phyloP scores from a whole-genome alignment of 2,797 vertebrate genomes.

The Leuciscus waleckii region DNA sequence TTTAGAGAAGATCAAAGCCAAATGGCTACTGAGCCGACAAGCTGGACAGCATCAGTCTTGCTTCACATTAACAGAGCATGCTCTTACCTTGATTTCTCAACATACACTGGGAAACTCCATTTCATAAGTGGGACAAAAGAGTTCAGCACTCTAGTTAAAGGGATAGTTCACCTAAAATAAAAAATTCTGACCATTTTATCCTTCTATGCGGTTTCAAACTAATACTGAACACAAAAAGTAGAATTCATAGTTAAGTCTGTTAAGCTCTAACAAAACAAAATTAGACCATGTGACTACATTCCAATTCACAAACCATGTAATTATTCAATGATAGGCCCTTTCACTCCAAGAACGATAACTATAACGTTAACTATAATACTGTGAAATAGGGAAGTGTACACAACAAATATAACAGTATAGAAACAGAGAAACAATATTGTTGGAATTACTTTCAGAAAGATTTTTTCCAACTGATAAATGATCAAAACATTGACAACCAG shows the following conservation, averaged over 20 bases:
- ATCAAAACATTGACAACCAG: not conserved
- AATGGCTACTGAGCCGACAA: conserved; percentile 51
- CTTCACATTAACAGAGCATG: conserved; percentile 47
- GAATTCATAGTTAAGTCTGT: not conserved
- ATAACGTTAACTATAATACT: not conserved
- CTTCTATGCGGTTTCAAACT: not conserved
- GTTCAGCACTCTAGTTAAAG: not conserved
- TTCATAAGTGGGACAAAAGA: not conserved
- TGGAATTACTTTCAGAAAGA: not conserved
- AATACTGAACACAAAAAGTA: not conserved
- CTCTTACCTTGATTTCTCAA: conserved; percentile 54
- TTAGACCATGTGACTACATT: not conserved
- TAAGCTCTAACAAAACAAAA: not conserved
- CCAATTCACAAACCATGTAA: not conserved
- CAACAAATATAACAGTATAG: not conserved
- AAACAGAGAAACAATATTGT: not conserved
- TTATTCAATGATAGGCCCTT: not conserved
- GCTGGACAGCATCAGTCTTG: conserved; percentile 54
- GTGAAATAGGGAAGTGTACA: not conserved
- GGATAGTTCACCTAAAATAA: not conserved
- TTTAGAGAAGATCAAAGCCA: conserved; percentile 68
- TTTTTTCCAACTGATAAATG: not conserved
- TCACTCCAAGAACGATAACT: not conserved
- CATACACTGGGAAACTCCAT: not conserved
- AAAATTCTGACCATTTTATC: not conserved